Percentiles rank a stretch among this genome's conserved stretches.
Evolutionary conservation across 2,888 invertebrate species (phyloP).

Genomic region (Acrobasis consociella): DNA sequence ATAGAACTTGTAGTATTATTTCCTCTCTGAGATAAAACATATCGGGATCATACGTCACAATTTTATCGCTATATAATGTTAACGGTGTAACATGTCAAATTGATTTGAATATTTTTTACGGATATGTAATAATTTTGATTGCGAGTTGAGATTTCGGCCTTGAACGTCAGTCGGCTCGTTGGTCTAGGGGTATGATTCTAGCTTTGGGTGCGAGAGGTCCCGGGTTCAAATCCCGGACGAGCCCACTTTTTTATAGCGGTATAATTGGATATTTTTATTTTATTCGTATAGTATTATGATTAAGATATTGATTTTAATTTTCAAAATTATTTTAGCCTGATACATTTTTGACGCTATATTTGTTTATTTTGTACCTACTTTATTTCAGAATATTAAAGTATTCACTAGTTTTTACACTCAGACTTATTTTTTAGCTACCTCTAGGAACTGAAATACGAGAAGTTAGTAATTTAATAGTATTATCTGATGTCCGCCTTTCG

Average conservation of each 20-base stretch:
- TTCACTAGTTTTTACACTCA: no score
- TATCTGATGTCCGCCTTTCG: no score
- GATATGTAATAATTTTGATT: neutral
- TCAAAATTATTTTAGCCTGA: no score
- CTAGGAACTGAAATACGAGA: no score
- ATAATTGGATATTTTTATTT: neutral
- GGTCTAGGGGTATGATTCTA: conserved; percentile 84
- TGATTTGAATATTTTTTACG: conserved; percentile 2
- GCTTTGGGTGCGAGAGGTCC: conserved; percentile 84
- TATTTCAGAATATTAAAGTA: no score
- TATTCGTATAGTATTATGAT: neutral
- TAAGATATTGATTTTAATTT: neutral
- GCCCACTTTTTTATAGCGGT: conserved; percentile 49
- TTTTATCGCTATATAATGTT: conserved; percentile 4
- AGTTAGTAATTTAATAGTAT: no score
- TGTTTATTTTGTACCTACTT: no score
- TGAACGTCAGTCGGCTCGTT: conserved; percentile 65
- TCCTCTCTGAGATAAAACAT: neutral
- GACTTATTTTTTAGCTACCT: no score
- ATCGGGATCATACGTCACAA: no score
- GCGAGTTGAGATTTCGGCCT: neutral
- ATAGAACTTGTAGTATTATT: neutral
- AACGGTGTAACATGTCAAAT: neutral
- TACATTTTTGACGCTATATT: no score
- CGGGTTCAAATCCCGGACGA: conserved; percentile 84